Evolutionary conservation across 2,888 invertebrate species (phyloP).

Genomic region (Cryptus armator): DNA sequence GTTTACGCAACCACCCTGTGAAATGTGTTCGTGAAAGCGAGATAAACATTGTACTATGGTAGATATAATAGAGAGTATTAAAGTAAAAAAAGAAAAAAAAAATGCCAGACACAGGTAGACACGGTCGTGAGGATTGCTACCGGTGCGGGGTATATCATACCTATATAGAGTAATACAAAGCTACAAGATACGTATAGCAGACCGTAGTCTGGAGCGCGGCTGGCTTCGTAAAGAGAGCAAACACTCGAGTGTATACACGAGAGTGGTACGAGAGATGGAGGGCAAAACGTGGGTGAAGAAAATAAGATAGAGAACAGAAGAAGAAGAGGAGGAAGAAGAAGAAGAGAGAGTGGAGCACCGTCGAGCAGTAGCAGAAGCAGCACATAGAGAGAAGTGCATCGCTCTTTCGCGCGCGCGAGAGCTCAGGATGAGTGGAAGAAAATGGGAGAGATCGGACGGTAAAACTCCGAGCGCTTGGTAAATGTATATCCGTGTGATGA

Average conservation of each 20-base stretch:
- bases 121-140: constrained; percentile 59
- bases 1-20: not conserved
- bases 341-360: constrained; percentile 35
- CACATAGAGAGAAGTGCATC: constrained; percentile 41
- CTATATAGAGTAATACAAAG: constrained; percentile 14
- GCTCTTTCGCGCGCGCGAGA: constrained; percentile 18
- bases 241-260: constrained; percentile 49
- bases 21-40: constrained; percentile 7
- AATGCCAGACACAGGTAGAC: constrained; percentile 61
- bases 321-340: not conserved
- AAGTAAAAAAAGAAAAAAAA: constrained; percentile 19
- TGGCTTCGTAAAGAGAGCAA: constrained; percentile 61
- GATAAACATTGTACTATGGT: constrained; percentile 12
- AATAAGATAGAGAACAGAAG: constrained; percentile 47
- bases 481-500: constrained; percentile 24
- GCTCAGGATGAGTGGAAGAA: constrained; percentile 57
- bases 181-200: not conserved
- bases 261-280: constrained; percentile 38
- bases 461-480: constrained; percentile 34
- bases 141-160: constrained; percentile 43
- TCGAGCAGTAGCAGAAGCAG: constrained; percentile 25
- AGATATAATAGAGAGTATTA: constrained; percentile 27
- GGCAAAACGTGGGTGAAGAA: constrained; percentile 68
- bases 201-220: constrained; percentile 1
- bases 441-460: constrained; percentile 53